Percentiles rank a stretch among this genome's conserved stretches.
Conservation (phyloP, 2,888 invertebrate species). For the Phanerotoma sp. region DNA sequence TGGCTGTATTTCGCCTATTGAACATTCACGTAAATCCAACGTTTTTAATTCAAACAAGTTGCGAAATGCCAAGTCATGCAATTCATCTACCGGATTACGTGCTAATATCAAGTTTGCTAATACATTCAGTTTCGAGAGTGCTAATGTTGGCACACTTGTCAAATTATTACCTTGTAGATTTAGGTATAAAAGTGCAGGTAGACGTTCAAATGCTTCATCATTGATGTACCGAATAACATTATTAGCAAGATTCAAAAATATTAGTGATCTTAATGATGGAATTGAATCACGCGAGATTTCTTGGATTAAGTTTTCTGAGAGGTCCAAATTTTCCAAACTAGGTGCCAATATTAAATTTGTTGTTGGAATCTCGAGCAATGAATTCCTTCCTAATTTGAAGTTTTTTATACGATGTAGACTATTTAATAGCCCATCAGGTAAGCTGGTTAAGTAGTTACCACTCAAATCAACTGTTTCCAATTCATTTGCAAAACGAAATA, state of each 20-base stretch:
- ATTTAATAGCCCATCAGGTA: conserved; percentile 72
- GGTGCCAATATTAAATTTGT: conserved; percentile 68
- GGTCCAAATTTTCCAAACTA: conserved; percentile 70
- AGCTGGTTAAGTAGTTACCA: conserved; percentile 73
- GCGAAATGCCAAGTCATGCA: conserved; percentile 77
- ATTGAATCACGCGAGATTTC: conserved; percentile 72
- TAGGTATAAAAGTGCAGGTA: conserved; percentile 71
- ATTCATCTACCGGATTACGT: conserved; percentile 73
- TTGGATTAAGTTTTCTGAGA: conserved; percentile 78
- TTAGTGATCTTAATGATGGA: conserved; percentile 71
- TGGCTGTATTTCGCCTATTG: conserved; percentile 69
- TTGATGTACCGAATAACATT: conserved; percentile 76
- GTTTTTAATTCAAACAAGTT: conserved; percentile 80
- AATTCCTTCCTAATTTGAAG: conserved; percentile 76
- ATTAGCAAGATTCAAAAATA: conserved; percentile 70
- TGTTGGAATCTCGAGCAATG: conserved; percentile 74
- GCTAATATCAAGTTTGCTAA: conserved; percentile 76
- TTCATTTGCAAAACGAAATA: conserved; percentile 76
- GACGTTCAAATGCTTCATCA: conserved; percentile 72
- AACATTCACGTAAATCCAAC: conserved; percentile 64
- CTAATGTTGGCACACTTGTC: conserved; percentile 73
- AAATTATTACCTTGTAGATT: conserved; percentile 83
- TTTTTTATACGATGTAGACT: conserved; percentile 70
- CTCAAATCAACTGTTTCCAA: conserved; percentile 75
- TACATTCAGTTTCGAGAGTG: conserved; percentile 75